Conservation (phyloP, 2,888 invertebrate genomes). For the Cosmia pyralina region DNA sequence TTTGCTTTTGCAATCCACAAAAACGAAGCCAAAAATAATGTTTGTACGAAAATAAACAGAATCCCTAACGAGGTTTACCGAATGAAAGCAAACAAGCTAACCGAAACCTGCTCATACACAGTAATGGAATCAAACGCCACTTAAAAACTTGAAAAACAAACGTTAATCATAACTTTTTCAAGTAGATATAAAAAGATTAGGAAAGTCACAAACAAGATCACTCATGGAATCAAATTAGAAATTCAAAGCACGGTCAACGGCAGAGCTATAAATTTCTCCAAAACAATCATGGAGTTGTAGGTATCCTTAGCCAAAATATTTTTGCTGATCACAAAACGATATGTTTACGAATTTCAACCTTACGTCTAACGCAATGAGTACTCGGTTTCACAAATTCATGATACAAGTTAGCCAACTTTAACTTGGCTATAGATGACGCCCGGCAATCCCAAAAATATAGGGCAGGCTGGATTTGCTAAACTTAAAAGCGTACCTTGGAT, state of each 20-base stretch:
- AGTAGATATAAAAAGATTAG: slow-evolving; percentile 67
- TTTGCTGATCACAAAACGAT: slow-evolving; percentile 61
- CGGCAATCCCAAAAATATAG: slow-evolving; percentile 69
- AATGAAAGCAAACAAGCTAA: slow-evolving; percentile 56
- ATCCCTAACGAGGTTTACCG: slow-evolving; percentile 50
- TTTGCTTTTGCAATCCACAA: slow-evolving; percentile 49
- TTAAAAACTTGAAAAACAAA: slow-evolving; percentile 62
- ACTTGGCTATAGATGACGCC: slow-evolving; percentile 66
- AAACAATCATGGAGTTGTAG: slow-evolving; percentile 76
- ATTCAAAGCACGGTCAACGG: slow-evolving; percentile 77
- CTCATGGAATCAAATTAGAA: slow-evolving; percentile 77
- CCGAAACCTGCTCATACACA: slow-evolving; percentile 58
- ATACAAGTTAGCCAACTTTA: slow-evolving; percentile 63
- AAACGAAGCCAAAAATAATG: slow-evolving; percentile 36
- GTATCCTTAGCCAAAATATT: slow-evolving; percentile 65
- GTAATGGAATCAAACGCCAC: slow-evolving; percentile 66
- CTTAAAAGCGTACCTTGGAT: slow-evolving; percentile 79
- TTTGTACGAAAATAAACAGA: slow-evolving; percentile 47
- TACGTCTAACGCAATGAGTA: slow-evolving; percentile 59
- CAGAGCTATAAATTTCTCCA: slow-evolving; percentile 77
- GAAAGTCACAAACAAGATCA: slow-evolving; percentile 71
- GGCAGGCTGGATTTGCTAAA: slow-evolving; percentile 68
- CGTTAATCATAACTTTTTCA: slow-evolving; percentile 66
- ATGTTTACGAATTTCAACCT: slow-evolving; percentile 64
- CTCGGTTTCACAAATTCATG: slow-evolving; percentile 57